These are phyloP conservation scores for Mus caroli DNA, from an alignment of 2,797 vertebrate genomes.

Conservation along the genomic window DNA sequence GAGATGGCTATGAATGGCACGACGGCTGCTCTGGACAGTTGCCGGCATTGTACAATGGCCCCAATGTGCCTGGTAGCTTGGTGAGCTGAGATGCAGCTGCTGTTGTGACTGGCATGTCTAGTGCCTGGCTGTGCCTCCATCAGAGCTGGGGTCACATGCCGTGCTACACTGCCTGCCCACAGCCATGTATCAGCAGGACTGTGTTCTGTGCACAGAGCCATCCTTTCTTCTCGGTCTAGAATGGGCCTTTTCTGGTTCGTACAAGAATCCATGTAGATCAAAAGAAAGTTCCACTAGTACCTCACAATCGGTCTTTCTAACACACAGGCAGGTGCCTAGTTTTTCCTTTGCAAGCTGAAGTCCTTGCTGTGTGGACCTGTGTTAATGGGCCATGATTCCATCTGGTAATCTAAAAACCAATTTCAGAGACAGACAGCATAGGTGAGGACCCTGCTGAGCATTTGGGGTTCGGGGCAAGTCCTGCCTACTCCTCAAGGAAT, in stretches of 20 bases:
- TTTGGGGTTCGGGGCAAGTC: not conserved
- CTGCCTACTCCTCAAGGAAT: not conserved
- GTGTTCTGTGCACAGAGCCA: fast-evolving
- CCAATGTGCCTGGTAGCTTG: no score
- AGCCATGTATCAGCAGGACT: fast-evolving
- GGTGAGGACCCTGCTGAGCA: not conserved
- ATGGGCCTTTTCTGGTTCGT: not conserved
- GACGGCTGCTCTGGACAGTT: not conserved
- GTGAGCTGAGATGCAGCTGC: not conserved
- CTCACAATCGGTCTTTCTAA: not conserved
- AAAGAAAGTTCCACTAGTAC: not conserved
- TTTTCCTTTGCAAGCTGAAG: not conserved
- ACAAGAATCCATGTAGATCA: not conserved
- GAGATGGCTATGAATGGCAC: not conserved
- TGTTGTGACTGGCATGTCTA: not conserved
- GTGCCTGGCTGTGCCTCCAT: not conserved
- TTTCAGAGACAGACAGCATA: not conserved
- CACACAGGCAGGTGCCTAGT: fast-evolving
- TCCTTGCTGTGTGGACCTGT: not conserved
- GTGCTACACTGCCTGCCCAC: not conserved
- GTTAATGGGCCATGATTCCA: not conserved
- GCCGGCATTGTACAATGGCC: not conserved
- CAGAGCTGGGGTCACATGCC: not conserved
- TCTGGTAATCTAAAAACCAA: not conserved
- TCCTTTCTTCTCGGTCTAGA: not conserved